Conservation (phyloP, 2,113 vertebrate genomes). For the Hydrolagus affinis region DNA sequence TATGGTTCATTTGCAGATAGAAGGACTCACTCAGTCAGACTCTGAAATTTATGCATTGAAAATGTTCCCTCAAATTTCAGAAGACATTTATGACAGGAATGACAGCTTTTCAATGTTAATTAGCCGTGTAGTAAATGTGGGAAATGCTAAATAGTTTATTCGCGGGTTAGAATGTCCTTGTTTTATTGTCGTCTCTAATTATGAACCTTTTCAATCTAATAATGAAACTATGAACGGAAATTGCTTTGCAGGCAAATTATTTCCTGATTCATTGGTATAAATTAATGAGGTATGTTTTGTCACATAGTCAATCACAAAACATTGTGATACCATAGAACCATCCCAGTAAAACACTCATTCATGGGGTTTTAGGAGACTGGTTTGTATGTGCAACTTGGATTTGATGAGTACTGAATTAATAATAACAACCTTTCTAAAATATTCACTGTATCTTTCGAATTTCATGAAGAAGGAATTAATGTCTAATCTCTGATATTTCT, state of each 20-base stretch:
- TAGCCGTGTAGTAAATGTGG: conserved; percentile 29
- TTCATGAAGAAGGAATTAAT: neutral
- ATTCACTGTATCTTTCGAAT: neutral
- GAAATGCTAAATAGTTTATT: conserved; percentile 32
- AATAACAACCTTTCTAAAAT: neutral
- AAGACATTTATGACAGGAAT: conserved; percentile 30
- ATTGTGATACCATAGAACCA: neutral
- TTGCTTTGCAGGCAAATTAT: conserved; percentile 26
- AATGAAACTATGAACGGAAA: neutral
- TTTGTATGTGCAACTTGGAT: neutral
- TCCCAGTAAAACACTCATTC: conserved; percentile 4
- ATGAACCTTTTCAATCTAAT: conserved; percentile 24
- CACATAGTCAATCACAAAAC: neutral
- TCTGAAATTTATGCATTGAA: conserved; percentile 30
- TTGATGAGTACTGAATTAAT: neutral
- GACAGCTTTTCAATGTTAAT: conserved; percentile 32
- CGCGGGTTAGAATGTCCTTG: conserved; percentile 18
- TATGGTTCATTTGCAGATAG: conserved; percentile 7
- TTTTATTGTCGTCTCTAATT: conserved; percentile 28
- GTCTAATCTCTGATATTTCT: no score
- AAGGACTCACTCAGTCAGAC: neutral
- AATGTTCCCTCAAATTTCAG: conserved; percentile 29
- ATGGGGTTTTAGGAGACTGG: neutral
- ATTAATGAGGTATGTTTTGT: conserved; percentile 22
- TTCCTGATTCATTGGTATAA: conserved; percentile 25